These are phyloP conservation scores for Myoxocephalus aenaeus DNA, from an alignment of 2,797 vertebrate species.

Conservation along the genomic window DNA sequence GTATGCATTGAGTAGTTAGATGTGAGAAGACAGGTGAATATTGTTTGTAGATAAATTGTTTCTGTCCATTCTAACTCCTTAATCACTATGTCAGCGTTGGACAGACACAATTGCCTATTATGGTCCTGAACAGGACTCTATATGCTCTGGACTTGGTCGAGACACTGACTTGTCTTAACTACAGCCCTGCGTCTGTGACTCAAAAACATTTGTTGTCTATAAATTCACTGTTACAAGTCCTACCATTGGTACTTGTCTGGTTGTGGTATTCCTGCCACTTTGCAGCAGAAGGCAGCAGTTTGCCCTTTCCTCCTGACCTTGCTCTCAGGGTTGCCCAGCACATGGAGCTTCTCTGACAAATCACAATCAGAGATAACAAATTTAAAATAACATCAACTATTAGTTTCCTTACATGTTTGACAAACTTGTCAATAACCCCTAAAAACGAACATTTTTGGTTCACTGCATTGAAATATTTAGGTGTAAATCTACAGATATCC, in stretches of 20 bases:
- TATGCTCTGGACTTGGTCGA: background rate
- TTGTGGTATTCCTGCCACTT: conserved; percentile 87
- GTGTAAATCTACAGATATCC: background rate
- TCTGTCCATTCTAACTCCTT: background rate
- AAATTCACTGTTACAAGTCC: conserved; percentile 42
- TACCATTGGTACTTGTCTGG: conserved; percentile 93
- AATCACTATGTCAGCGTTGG: background rate
- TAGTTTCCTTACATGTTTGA: background rate
- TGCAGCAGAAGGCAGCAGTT: conserved; percentile 92
- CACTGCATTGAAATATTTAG: background rate
- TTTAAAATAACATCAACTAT: background rate
- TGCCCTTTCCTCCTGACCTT: conserved; percentile 91
- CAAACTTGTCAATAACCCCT: background rate
- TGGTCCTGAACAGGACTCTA: background rate
- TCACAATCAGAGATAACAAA: conserved; percentile 15
- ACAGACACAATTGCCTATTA: background rate
- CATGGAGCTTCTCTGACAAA: conserved; percentile 88
- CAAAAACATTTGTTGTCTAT: background rate
- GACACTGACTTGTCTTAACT: background rate
- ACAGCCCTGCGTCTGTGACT: background rate
- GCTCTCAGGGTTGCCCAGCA: conserved; percentile 88
- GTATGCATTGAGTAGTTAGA: background rate
- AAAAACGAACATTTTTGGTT: background rate
- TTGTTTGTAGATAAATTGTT: background rate
- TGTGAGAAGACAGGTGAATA: background rate